These are phyloP conservation scores for Papilio helenus DNA, from an alignment of 1,140 invertebrate species.

Conservation along the genomic window DNA sequence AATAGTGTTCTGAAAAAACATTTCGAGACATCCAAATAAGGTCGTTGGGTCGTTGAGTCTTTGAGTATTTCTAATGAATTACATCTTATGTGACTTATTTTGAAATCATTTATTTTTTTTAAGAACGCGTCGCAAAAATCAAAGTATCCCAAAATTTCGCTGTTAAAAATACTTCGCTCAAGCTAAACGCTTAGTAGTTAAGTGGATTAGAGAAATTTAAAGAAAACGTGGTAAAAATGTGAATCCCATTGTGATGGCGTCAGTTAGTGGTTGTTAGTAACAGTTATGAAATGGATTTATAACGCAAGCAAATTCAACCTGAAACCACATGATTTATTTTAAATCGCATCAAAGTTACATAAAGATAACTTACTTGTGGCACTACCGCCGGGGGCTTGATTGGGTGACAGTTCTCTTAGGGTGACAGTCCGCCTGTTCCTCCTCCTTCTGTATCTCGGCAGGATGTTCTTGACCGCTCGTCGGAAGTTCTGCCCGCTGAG, in stretches of 20 bases:
- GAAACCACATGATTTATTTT: neutral
- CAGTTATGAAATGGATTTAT: neutral
- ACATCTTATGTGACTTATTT: neutral
- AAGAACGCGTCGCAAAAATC: neutral
- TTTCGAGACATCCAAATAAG: neutral
- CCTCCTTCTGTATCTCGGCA: conserved; percentile 49
- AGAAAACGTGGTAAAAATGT: neutral
- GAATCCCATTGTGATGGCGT: neutral
- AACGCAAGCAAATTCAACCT: neutral
- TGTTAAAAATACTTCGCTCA: neutral
- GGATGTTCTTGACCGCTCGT: conserved; percentile 79
- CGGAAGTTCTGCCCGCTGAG: conserved; percentile 92
- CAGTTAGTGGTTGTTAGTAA: too few species aligned
- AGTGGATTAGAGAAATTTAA: neutral
- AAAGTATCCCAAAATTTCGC: neutral
- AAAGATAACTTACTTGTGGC: conserved; percentile 58
- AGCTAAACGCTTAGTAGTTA: neutral
- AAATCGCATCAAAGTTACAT: neutral
- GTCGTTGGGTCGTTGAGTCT: neutral
- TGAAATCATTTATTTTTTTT: neutral
- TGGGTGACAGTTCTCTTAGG: conserved; percentile 40
- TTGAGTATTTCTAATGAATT: neutral
- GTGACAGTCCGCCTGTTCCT: conserved; percentile 44
- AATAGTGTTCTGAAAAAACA: neutral
- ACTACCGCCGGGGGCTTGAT: conserved; percentile 51